Evolutionary conservation across 2,797 vertebrate species (phyloP), one percentile per base, ranked within the genome.

Genomic region (Chaetodon trifasciatus): DNA sequence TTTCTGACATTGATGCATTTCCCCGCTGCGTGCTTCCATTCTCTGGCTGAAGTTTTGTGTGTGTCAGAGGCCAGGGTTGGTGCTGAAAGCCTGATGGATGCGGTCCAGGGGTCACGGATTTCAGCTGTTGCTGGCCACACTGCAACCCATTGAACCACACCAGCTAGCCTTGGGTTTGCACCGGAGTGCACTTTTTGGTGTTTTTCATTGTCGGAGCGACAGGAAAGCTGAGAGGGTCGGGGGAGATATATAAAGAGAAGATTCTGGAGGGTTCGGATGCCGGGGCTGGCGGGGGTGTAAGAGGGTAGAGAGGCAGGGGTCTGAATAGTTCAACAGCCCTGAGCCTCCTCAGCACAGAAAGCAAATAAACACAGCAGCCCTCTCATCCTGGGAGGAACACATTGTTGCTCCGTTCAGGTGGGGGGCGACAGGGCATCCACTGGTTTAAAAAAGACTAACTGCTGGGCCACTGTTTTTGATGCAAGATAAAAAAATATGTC

Each of bases 71-170:
- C 82, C 89, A 78, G 32, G 80, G 83, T 77, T 49, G 85, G 79
- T 72, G 92, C 79, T 91, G 91, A 93, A 88, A 93, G 89, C 72
- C 89, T 92, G 93, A 92, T 89, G 91, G 92, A 91, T 87, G 91
- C 70, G 77, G 85, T 86, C 88, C 83, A 87, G 81, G 68, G 91
- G 90, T 92, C 92, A 90, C 13, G 84, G 90, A 88, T 90, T 86
- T 94, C 93, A 92, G 91, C 93, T 93, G 93, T 92, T 90, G 85
- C 74, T 76, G 89, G 90, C 70, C 80, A 52, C 89, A 81, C 76
- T 84, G 21, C 85, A 87, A 62, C 60, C 42, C 83, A 3, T 67
- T 28, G 76, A 86, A 81, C 62, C 82, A 39, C 60, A 12, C 78
- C 12, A 1, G 75, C 83, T 70, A 42, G 82, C 74, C 68, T 67